Evolutionary conservation across 2,113 vertebrate genomes (phyloP).

Genomic region (Micronisus gabar): DNA sequence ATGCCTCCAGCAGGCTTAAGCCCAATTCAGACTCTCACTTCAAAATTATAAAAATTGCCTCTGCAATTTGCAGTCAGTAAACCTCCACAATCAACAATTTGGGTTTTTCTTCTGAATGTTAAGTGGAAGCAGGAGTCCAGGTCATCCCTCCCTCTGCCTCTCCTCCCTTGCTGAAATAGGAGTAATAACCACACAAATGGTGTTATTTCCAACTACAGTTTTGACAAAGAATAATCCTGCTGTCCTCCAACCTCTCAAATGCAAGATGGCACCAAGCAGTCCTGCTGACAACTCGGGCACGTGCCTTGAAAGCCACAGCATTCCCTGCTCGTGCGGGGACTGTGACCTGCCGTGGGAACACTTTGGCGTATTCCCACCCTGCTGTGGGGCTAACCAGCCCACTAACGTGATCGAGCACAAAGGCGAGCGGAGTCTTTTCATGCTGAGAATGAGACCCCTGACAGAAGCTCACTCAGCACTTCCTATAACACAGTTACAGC

Average conservation of each 20-base stretch:
- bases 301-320: background rate
- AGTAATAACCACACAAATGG: background rate
- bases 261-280: background rate
- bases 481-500: background rate
- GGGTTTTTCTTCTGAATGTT: background rate
- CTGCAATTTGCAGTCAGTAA: background rate
- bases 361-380: fast-evolving
- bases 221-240: background rate
- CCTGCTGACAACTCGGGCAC: background rate
- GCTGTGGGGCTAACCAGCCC: background rate
- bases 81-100: background rate
- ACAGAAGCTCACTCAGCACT: background rate
- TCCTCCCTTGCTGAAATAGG: background rate
- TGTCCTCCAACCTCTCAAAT: background rate
- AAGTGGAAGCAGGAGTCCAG: background rate
- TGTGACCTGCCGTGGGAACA: fast-evolving
- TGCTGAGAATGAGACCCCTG: background rate
- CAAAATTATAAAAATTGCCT: background rate
- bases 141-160: background rate
- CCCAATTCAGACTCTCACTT: background rate
- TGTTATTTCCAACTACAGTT: background rate
- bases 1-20: background rate
- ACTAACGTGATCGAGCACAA: fast-evolving
- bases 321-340: background rate
- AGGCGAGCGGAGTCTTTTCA: background rate